Percentiles rank a stretch among this genome's conserved stretches.
phyloP scores from a whole-genome alignment of 2,113 vertebrate genomes.

The Ophiodon elongatus region DNA sequence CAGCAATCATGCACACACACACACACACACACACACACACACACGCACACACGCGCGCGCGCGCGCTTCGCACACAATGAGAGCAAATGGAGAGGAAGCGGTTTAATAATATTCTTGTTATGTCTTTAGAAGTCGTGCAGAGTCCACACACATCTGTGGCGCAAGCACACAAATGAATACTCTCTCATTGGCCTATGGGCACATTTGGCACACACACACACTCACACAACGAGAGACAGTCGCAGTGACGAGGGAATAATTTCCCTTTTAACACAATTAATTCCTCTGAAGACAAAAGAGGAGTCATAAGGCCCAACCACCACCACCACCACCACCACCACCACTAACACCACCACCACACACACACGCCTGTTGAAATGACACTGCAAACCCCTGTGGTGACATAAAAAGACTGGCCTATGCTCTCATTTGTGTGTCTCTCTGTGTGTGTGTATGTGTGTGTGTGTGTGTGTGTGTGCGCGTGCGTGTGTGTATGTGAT shows the following conservation, averaged over 20 bases:
- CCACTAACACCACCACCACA: constrained; percentile 3
- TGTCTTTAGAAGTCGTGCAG: constrained; percentile 30
- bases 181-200: background rate
- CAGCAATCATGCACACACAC: background rate
- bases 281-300: constrained; percentile 66
- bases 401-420: constrained; percentile 50
- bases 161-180: constrained; percentile 29
- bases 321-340: background rate
- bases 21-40: background rate
- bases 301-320: constrained; percentile 30
- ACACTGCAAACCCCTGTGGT: constrained; percentile 46
- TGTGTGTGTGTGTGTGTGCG: constrained; percentile 24
- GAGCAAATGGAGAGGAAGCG: constrained; percentile 46
- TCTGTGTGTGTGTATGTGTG: constrained; percentile 11
- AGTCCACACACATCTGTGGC: constrained; percentile 51
- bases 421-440: constrained; percentile 42
- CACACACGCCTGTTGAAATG: constrained; percentile 37
- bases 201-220: constrained; percentile 21
- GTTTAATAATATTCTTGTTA: constrained; percentile 21
- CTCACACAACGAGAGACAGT: constrained; percentile 24
- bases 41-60: background rate
- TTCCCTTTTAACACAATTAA: constrained; percentile 61
- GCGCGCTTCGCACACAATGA: constrained; percentile 7
- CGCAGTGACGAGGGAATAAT: constrained; percentile 57
- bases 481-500: constrained; percentile 17